These are phyloP conservation scores for Strix uralensis DNA, from an alignment of 2,113 vertebrate species.

Conservation along the genomic window DNA sequence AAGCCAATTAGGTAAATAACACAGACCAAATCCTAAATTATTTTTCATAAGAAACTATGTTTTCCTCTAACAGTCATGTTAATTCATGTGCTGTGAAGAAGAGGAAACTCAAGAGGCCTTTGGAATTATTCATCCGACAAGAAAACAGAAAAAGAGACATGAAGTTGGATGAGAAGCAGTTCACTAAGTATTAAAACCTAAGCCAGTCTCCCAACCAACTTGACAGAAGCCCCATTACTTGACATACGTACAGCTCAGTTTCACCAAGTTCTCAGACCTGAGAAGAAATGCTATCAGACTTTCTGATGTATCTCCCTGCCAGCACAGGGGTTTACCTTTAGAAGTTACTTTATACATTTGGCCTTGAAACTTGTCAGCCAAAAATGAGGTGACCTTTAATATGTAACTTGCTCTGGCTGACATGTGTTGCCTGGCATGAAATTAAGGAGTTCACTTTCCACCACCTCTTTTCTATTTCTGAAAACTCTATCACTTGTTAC, in stretches of 20 bases:
- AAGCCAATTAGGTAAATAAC: neutral
- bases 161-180: neutral
- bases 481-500: conserved; percentile 52
- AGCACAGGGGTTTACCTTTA: neutral
- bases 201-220: neutral
- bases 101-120: neutral
- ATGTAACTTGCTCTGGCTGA: neutral
- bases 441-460: conserved; percentile 38
- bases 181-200: neutral
- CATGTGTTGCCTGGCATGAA: conserved; percentile 1
- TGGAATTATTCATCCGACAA: neutral
- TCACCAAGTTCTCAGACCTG: neutral
- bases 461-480: neutral
- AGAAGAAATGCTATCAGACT: neutral
- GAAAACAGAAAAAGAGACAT: neutral
- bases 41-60: neutral
- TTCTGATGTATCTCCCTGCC: neutral
- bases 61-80: neutral
- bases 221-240: neutral
- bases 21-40: neutral
- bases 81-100: neutral
- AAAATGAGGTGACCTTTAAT: conserved; percentile 6
- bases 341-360: neutral
- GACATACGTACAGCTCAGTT: neutral
- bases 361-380: neutral